These are phyloP conservation scores for Tapirus terrestris DNA, from an alignment of 2,113 vertebrate species.

Conservation along the genomic window DNA sequence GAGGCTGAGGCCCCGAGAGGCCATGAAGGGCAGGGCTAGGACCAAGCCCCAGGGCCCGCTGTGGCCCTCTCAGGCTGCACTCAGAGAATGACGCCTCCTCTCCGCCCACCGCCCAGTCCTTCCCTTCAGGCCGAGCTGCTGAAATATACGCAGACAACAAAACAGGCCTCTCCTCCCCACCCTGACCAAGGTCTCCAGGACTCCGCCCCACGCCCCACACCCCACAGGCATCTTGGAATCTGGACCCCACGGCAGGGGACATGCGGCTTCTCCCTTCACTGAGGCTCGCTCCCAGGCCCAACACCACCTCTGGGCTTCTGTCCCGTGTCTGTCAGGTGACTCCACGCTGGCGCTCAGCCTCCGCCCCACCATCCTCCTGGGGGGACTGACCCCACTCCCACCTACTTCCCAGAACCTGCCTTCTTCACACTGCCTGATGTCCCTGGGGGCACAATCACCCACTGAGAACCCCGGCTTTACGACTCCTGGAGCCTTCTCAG, in stretches of 20 bases:
- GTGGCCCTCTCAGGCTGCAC: no score
- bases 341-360: not conserved
- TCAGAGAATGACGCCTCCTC: not conserved
- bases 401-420: not conserved
- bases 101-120: not conserved
- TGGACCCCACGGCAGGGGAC: not conserved
- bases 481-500: not conserved
- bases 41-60: not conserved
- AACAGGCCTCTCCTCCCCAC: no score
- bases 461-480: not conserved
- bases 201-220: not conserved
- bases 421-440: accelerated
- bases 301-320: not conserved
- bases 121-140: not conserved
- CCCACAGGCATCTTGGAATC: not conserved
- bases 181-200: not conserved
- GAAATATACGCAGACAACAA: no score
- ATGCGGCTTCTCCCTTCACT: not conserved
- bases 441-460: not conserved
- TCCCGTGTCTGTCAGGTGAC: not conserved
- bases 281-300: not conserved
- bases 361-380: not conserved
- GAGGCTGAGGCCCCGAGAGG: not conserved
- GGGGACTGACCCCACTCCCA: not conserved
- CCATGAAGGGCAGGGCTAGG: not conserved